Percentiles rank a stretch among this genome's conserved stretches.
phyloP scores from a whole-genome alignment of 2,797 vertebrate species.

The Sebastes miniatus region DNA sequence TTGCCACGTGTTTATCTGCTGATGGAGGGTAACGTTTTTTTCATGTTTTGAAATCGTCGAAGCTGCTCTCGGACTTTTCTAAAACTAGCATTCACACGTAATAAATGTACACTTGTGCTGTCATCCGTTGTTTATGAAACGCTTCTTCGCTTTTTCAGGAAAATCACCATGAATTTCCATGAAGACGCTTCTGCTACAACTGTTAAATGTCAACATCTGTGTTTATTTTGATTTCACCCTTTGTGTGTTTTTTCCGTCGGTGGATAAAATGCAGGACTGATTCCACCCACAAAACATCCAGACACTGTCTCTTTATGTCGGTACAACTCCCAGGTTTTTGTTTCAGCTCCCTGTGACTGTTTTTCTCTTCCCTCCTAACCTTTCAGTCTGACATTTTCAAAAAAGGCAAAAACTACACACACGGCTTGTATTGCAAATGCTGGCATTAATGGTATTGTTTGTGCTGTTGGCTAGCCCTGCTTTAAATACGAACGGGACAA shows the following conservation, averaged over 20 bases:
- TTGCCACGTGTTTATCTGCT: conserved; percentile 24
- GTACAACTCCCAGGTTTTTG: conserved; percentile 30
- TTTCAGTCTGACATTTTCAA: conserved; percentile 73
- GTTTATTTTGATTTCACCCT: conserved; percentile 35
- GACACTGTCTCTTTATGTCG: conserved; percentile 26
- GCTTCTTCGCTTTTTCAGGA: conserved; percentile 32
- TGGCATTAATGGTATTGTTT: conserved; percentile 60
- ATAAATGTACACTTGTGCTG: conserved; percentile 16
- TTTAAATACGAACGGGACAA: conserved; percentile 63
- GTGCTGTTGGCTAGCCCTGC: conserved; percentile 55
- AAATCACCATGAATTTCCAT: conserved; percentile 17
- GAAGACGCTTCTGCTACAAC: conserved; percentile 24
- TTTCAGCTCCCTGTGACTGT: conserved; percentile 40
- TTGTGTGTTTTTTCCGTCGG: conserved; percentile 1
- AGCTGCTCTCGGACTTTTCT: conserved; percentile 31
- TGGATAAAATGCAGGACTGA: conserved; percentile 25
- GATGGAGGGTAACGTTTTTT: neutral
- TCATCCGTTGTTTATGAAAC: conserved; percentile 29
- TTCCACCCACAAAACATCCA: conserved; percentile 15
- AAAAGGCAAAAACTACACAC: conserved; percentile 47
- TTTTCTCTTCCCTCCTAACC: conserved; percentile 43
- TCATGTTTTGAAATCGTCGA: conserved; percentile 29
- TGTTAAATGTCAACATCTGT: conserved; percentile 49
- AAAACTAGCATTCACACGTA: conserved; percentile 13
- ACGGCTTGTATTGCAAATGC: conserved; percentile 58